Evolutionary conservation across 2,113 vertebrate species (phyloP).

Genomic region (Propithecus coquereli): DNA sequence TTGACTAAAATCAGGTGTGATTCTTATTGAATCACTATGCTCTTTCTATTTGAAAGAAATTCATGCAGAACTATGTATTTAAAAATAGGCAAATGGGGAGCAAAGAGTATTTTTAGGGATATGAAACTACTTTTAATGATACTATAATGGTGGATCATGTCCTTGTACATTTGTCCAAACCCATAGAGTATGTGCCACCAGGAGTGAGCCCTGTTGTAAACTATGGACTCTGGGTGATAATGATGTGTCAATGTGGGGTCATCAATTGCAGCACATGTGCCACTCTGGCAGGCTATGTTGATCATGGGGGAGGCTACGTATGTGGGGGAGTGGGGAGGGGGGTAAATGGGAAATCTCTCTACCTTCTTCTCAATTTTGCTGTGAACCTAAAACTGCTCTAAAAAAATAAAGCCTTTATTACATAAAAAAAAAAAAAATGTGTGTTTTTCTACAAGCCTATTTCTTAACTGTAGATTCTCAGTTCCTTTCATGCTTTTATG

Average conservation of each 20-base stretch:
- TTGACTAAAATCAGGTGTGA: not conserved
- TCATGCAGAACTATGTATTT: not conserved
- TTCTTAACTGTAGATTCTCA: not conserved
- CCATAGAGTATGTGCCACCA: not conserved
- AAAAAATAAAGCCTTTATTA: not conserved
- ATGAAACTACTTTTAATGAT: not conserved
- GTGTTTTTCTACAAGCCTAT: not conserved
- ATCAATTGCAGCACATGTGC: not conserved
- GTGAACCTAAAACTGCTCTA: not conserved
- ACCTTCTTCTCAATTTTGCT: not conserved
- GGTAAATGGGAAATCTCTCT: not conserved
- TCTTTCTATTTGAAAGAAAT: not conserved
- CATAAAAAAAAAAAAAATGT: not conserved
- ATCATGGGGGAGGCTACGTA: not conserved
- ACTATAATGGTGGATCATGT: not conserved
- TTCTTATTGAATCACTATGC: not conserved
- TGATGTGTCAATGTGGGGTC: not conserved
- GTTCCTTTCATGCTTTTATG: not conserved
- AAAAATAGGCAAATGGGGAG: not conserved
- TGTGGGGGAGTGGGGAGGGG: rapidly evolving
- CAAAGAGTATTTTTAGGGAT: not conserved
- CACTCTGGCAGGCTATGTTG: not conserved
- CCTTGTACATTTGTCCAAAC: not conserved
- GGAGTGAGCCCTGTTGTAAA: not conserved
- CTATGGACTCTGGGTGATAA: not conserved